These are phyloP conservation scores for Microplitis manilae DNA, from an alignment of 2,888 invertebrate species.

Conservation along the genomic window DNA sequence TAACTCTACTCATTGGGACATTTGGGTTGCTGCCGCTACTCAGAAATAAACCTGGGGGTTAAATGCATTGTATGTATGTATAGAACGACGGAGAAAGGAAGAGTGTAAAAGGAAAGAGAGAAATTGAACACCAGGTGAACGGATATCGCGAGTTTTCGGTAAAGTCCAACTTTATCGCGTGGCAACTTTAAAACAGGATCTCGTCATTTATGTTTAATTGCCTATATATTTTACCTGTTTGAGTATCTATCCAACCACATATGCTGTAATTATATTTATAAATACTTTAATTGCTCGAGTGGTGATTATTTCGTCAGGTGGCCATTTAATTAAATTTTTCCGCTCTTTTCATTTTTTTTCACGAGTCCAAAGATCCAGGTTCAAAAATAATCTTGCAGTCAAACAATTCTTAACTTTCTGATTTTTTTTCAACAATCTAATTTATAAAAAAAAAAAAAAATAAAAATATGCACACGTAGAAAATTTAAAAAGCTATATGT, in stretches of 20 bases:
- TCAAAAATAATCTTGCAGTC: too few relatives aligned
- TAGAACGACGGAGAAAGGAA: conserved; percentile 51
- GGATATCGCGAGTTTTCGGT: conserved; percentile 54
- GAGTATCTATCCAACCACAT: neutral
- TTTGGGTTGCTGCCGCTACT: neutral
- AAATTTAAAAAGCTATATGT: too few relatives aligned
- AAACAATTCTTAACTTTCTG: too few relatives aligned
- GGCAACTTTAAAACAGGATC: conserved; percentile 12
- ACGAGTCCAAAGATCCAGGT: too few relatives aligned
- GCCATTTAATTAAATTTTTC: neutral
- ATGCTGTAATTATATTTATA: conserved; percentile 5
- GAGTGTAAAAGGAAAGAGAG: conserved; percentile 47
- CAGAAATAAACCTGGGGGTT: neutral
- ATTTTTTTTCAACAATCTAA: too few relatives aligned
- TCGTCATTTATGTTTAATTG: conserved; percentile 13
- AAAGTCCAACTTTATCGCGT: conserved; percentile 29
- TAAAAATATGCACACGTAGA: too few relatives aligned
- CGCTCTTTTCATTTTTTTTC: too few relatives aligned
- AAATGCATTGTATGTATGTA: neutral
- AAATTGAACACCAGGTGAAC: conserved; percentile 63
- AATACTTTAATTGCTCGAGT: conserved; percentile 31
- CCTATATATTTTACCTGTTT: conserved; percentile 14
- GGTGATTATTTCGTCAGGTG: neutral
- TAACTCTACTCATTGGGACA: conserved; percentile 18
- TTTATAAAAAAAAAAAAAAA: too few relatives aligned